These are phyloP conservation scores for Drosophila recens DNA, from an alignment of 2,888 invertebrate species.

Conservation along the genomic window DNA sequence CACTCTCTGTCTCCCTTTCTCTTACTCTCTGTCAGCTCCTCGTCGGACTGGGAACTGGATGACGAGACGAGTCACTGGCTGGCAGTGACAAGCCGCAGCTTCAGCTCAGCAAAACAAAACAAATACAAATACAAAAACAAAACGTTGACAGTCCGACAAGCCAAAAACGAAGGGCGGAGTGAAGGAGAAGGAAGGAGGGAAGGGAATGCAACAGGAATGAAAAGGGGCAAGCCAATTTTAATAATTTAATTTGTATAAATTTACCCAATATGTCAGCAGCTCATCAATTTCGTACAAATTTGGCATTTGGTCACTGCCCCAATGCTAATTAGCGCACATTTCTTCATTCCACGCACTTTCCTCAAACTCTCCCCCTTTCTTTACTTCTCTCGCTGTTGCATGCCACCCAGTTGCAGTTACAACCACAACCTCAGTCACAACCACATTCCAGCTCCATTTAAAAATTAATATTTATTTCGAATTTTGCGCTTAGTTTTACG, in stretches of 20 bases:
- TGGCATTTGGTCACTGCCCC: conserved; percentile 11
- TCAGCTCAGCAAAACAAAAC: conserved; percentile 29
- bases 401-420: conserved; percentile 39
- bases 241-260: conserved; percentile 80
- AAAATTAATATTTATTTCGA: conserved; percentile 65
- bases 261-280: conserved; percentile 71
- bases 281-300: conserved; percentile 56
- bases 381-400: neutral
- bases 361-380: neutral
- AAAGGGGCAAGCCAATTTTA: conserved; percentile 37
- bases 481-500: conserved; percentile 57
- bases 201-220: neutral
- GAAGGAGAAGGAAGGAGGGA: neutral
- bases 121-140: conserved; percentile 46
- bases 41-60: conserved; percentile 13
- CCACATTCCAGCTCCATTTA: conserved; percentile 38
- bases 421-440: neutral
- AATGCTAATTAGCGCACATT: conserved; percentile 53
- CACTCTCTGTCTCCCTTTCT: neutral
- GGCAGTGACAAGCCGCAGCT: conserved; percentile 72
- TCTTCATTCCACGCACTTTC: conserved; percentile 37
- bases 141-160: conserved; percentile 54
- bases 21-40: neutral
- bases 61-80: conserved; percentile 60
- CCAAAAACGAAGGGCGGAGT: neutral